These are phyloP conservation scores for Zaprionus bogoriensis DNA, from an alignment of 2,888 invertebrate species.

Conservation along the genomic window DNA sequence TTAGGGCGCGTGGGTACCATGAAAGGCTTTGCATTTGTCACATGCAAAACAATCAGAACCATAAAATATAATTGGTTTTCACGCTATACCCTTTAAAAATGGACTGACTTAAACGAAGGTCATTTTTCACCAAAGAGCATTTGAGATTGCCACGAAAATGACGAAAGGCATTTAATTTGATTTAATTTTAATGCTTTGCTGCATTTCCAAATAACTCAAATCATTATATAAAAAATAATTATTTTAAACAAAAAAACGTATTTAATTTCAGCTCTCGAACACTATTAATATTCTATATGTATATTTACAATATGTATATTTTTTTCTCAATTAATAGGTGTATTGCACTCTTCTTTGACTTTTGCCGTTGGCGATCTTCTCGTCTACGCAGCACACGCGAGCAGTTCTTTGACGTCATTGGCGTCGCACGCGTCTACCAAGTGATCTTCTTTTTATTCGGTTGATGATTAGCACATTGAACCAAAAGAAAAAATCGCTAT, in stretches of 20 bases:
- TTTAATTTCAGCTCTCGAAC: no score
- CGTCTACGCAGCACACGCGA: conserved; percentile 52
- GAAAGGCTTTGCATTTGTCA: conserved; percentile 12
- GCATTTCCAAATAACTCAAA: no score
- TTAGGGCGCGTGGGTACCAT: conserved; percentile 7
- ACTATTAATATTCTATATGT: no score
- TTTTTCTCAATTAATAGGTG: conserved; percentile 15
- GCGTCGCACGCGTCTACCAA: conserved; percentile 66
- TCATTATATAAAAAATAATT: no score
- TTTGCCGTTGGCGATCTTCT: conserved; percentile 16
- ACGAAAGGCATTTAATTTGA: no score
- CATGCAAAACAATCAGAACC: conserved; percentile 30
- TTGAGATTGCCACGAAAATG: no score
- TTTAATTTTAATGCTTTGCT: no score
- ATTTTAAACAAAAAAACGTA: no score
- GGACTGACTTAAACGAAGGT: no score
- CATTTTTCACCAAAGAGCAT: no score
- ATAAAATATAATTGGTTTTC: not conserved
- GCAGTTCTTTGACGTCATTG: conserved; percentile 63
- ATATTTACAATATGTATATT: no score
- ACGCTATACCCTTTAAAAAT: not conserved
- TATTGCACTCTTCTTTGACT: conserved; percentile 23
- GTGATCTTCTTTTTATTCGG: conserved; percentile 61
- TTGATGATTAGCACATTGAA: conserved; percentile 63
- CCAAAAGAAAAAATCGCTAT: conserved; percentile 36